Base-by-base conservation (phyloP, 2,113 vertebrate species). In the Malurus alboscapulatus region DNA sequence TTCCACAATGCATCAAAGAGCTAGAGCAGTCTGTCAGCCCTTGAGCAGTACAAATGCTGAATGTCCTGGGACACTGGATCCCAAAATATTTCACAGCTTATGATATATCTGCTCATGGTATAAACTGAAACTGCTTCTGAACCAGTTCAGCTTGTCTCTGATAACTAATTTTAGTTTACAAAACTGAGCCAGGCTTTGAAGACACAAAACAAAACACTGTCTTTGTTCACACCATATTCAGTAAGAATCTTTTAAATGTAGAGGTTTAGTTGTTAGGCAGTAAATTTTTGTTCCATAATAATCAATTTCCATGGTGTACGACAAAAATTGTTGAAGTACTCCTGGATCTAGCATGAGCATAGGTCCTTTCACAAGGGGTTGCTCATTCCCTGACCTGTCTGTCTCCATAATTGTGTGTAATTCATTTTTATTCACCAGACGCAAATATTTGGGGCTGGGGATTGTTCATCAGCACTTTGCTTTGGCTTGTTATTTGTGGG, bases 321-420 rank as follows among this genome's bases (percentile, higher is more conserved):
- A 47, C 27, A 59, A 59, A 45, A 36, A 20, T 21, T 9, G 18
- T 4, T 34, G 34, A 63, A 29, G 12, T 5, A 17, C 2, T 78
- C 17, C 8, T 16, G 17, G 9, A 25, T 17, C 26, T 40, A 36
- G 42, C 2, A 68, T 38, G 26, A 74, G 54, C 53, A 71, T 36
- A 63, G 11, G n/a, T 47, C 15, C 8, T 2, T 38, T 74, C 22
- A 15, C 36, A 45, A 29, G 21, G 58, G 24, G 12, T 8, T n/a
- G 38, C 5, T 77, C 24, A 44, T 74, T 63, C 77, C 71, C 26
- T 9, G 20, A 45, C 24, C 25, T 55, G 45, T 58, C 42, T 59
- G 0, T 26, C 59, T 10, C 13, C 9, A 1, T 4, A 29, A 63
- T 2, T 13, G 11, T 32, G 12, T 1, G 1, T 34, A 51, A 29